Evolutionary conservation across 2,888 invertebrate species (phyloP), one percentile per base, ranked within the genome.

Genomic region (Trichopoda pennipes): DNA sequence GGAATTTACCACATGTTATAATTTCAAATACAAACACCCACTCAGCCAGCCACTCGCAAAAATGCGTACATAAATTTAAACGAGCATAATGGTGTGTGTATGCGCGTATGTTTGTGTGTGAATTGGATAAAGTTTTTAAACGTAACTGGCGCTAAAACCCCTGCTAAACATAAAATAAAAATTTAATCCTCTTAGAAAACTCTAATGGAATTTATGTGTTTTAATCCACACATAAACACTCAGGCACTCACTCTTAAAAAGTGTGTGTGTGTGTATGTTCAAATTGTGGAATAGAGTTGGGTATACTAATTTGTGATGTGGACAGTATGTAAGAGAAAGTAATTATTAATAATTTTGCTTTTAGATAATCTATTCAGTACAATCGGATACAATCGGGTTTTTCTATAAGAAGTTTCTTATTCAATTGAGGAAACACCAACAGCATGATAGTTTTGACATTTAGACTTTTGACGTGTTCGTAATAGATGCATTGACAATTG

Each of bases 201-300:
- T 74, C 80, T 83, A 80, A 80, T 80, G 83, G 83, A 83, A 83
- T 80, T 83, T 83, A 80, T 83, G 83, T 83, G 80, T 80, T 83
- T 73, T 80, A 80, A 80, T 63, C 68, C 83, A 51, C 55, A 75
- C 47, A 78, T 42, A 60, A 61, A 55, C 63, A 64, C 60, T 53
- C 75, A 60, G 9, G 38, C 42, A 60, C 3, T 3, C 53, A 28
- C 51, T 61, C 42, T 61, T 8, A 42, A 44, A n/a, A 63, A 9
- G 17, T 42, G 19, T 23, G 38, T 23, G 49, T 19, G 49, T 51
- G 47, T 35, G 35, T n/a, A 8, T 28, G 3, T 14, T 16, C 44
- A 61, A 28, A 28, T 17, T 47, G n/a, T 7, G 1, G 21, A 42
- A 64, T 51, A 55, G 14, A 51, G 49, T 68, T 72, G 55, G 72